phyloP scores from a whole-genome alignment of 2,113 vertebrate species.

The Oncorhynchus keta region DNA sequence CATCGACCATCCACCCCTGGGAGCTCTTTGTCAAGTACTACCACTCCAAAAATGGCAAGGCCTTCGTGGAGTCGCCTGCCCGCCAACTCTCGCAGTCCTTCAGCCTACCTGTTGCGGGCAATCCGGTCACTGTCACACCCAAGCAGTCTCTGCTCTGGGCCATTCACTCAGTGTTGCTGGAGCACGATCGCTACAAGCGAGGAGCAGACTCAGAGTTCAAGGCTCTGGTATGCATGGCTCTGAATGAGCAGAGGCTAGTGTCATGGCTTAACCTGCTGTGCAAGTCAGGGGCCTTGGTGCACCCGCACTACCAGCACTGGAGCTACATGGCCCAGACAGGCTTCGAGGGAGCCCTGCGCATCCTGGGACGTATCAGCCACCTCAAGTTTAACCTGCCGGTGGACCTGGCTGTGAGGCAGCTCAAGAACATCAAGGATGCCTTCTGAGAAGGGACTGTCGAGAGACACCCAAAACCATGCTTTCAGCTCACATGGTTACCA shows the following conservation, averaged over 20 bases:
- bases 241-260: constrained; percentile 94
- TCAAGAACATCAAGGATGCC: constrained; percentile 97
- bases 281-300: constrained; percentile 85
- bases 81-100: constrained; percentile 95
- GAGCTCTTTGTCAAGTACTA: constrained; percentile 97
- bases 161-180: constrained; percentile 87
- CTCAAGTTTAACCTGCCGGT: constrained; percentile 92
- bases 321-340: constrained; percentile 97
- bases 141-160: constrained; percentile 94
- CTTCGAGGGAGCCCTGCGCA: constrained; percentile 89
- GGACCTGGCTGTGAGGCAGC: constrained; percentile 93
- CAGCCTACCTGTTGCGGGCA: constrained; percentile 79
- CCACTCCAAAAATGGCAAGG: constrained; percentile 87
- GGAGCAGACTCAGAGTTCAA: constrained; percentile 94
- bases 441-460: constrained; percentile 78
- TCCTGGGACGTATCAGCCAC: constrained; percentile 91
- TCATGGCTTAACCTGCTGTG: constrained; percentile 97
- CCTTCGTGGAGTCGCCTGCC: constrained; percentile 90
- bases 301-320: constrained; percentile 92
- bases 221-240: constrained; percentile 92
- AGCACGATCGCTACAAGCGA: constrained; percentile 92
- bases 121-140: constrained; percentile 77
- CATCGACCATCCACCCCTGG: constrained; percentile 90
- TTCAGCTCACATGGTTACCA: neutral
- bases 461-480: neutral